These are phyloP conservation scores for Miichthys miiuy DNA, from an alignment of 2,797 vertebrate species.

Conservation along the genomic window DNA sequence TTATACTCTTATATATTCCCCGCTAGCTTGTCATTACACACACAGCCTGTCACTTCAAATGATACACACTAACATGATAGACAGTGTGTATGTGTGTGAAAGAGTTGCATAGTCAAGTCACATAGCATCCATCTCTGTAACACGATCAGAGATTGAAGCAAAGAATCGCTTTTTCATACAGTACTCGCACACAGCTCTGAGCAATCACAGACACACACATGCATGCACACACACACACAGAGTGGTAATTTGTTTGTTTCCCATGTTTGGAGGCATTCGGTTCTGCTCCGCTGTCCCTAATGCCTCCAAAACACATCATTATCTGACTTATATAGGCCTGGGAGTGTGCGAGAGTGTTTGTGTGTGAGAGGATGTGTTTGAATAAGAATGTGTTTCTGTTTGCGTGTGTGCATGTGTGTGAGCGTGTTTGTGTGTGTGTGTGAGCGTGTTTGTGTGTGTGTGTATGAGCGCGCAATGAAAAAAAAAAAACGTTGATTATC, in stretches of 20 bases:
- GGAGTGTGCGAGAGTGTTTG: constrained; percentile 57
- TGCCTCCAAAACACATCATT: constrained; percentile 84
- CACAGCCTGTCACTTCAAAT: constrained; percentile 74
- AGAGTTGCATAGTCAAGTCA: constrained; percentile 55
- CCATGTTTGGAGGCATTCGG: constrained; percentile 79
- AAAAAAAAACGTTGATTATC: constrained; percentile 75
- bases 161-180: constrained; percentile 75
- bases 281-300: constrained; percentile 80
- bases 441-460: constrained; percentile 19
- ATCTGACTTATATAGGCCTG: constrained; percentile 80
- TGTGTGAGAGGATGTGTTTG: constrained; percentile 37
- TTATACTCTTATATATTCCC: constrained; percentile 44
- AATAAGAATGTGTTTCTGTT: constrained; percentile 7
- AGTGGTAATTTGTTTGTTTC: constrained; percentile 81
- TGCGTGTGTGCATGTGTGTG: constrained; percentile 14
- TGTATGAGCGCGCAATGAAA: constrained; percentile 55
- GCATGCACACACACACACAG: constrained; percentile 18
- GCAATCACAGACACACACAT: constrained; percentile 41
- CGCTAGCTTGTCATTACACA: constrained; percentile 63
- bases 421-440: constrained; percentile 23
- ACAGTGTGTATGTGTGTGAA: constrained; percentile 26
- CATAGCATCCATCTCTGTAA: constrained; percentile 71
- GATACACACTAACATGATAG: constrained; percentile 58
- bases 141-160: constrained; percentile 71
- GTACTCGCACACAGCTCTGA: constrained; percentile 45